Base-by-base conservation (phyloP, 2,113 vertebrate genomes). In the Tapirus terrestris region DNA sequence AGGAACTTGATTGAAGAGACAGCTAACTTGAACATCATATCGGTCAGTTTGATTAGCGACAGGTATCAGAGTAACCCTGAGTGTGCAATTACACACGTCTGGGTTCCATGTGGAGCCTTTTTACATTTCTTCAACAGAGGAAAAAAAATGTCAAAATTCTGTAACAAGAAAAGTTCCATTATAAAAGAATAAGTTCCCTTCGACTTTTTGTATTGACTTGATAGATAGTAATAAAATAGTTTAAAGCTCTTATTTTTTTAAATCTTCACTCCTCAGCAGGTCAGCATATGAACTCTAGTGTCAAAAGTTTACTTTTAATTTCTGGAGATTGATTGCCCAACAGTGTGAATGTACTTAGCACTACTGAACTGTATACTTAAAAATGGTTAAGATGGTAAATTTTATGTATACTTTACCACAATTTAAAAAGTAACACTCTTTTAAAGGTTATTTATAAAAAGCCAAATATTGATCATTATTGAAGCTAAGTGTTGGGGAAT, bases 1-100 rank as follows among this genome's bases (percentile, higher is more conserved):
- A 98, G 90, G 77, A 88, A 91, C 94, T 92, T 88, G 93, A 96
- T 88, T 96, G 73, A 95, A 91, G 97, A 98, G 87, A 96, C 88
- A 90, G 75, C 58, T 58, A 33, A 56, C 96, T 96, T 98, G 95
- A 84, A 77, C 87, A 60, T 92, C 84, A 3, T 98, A 97, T 96
- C 95, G 70, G 61, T 92, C 79, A 95, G 77, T 97, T 80, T 97
- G 92, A 97, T 96, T 82, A 89, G 76, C 91, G 88, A 76, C 82
- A 83, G 89, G 96, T 98, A 97, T 95, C 97, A 95, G 85, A 58
- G 75, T 75, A 97, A 89, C 91, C 70, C 80, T 83, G 48, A 96
- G 92, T 82, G 82, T 95, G 72, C 70, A 88, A 0, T 97, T 96
- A 97, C 92, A 91, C 75, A 87, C 70, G 95, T 67, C 86, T 97